Evolutionary conservation across 2,797 vertebrate genomes (phyloP).

Genomic region (Falco cherrug): DNA sequence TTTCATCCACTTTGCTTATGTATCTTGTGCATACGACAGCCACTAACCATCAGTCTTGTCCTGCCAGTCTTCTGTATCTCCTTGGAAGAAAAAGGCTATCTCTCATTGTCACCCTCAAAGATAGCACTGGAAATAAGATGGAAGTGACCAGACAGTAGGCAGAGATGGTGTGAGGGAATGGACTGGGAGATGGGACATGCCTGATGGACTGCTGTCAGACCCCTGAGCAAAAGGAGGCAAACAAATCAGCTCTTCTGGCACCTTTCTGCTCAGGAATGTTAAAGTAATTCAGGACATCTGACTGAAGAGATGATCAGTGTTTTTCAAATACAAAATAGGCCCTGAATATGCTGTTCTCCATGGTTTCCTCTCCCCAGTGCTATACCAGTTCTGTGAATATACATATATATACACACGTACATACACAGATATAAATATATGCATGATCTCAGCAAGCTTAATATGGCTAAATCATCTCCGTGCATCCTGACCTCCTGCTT

Average conservation of each 20-base stretch:
- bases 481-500: not conserved
- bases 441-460: not conserved
- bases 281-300: not conserved
- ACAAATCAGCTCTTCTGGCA: not conserved
- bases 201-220: not conserved
- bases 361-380: not conserved
- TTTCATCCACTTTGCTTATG: not conserved
- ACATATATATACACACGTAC: too few species aligned
- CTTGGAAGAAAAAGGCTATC: not conserved
- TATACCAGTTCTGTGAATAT: not conserved
- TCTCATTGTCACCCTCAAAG: not conserved
- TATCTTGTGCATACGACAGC: fast-evolving
- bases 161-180: not conserved
- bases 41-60: not conserved
- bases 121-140: not conserved
- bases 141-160: not conserved
- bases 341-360: not conserved
- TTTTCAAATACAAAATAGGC: not conserved
- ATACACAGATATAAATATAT: too few species aligned
- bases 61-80: not conserved
- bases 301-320: not conserved
- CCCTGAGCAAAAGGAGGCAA: not conserved
- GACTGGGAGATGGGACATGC: not conserved
- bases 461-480: not conserved
- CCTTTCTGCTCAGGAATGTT: not conserved